Evolutionary conservation across 2,888 invertebrate genomes (phyloP), one percentile per base, ranked within the genome.

Genomic region (Apamea anceps): DNA sequence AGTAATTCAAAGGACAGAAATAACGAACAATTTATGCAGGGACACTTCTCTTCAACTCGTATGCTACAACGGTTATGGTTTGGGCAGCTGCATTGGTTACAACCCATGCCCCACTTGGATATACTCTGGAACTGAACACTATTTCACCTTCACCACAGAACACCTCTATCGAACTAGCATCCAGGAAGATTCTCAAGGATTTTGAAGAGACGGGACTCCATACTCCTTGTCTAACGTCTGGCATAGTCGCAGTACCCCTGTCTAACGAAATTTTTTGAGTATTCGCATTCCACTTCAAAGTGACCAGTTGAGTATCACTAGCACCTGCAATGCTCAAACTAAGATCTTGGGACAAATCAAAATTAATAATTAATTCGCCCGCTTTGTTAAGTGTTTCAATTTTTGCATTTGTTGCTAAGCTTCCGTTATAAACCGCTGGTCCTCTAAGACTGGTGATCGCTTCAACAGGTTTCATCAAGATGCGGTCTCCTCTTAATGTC

Each of bases 71-170:
- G 1, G 84, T 82, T 25, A 96, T 57, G 0, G 84, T 68, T 84
- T 95, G 94, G 18, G 90, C 80, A 60, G 94, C 94, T 10, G 90
- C 72, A 91, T 95, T 96, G 0, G 89, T 94, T 1, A 96, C 77
- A 21, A 79, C 91, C 96, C 96, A 96, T 3, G 92, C 91, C 4
- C 96, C 96, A n/a, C 91, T 91, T 28, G 95, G 95, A 79, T 92
- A 96, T 1, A 94, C 92, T 74, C 96, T 91, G 62, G 92, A 94
- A 81, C 96, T 96, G 84, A 96, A 95, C 2, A 96, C 96, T 0
- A 95, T 94, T 79, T 96, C 96, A 3, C 96, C 96, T 84, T 95
- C 94, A 0, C 96, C 96, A 74, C 96, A 96, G 90, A 96, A 96
- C 67, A 96, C 84, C 82, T 96, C 96, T 74, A 96, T 71, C 0